These are phyloP conservation scores for Shinisaurus crocodilurus DNA, from an alignment of 2,113 vertebrate genomes.

Conservation along the genomic window DNA sequence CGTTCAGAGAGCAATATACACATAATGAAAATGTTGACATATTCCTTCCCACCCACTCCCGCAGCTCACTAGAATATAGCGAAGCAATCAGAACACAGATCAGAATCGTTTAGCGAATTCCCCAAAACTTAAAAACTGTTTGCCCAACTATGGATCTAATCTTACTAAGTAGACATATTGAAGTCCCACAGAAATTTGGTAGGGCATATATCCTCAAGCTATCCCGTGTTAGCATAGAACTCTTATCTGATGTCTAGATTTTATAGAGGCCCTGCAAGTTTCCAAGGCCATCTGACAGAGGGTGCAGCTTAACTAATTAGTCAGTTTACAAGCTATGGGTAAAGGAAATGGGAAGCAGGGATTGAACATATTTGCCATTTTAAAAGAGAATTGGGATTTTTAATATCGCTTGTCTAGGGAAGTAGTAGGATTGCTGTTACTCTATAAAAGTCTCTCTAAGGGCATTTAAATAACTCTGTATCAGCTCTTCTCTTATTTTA, in stretches of 20 bases:
- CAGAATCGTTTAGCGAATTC: background rate
- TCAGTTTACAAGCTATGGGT: background rate
- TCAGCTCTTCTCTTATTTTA: background rate
- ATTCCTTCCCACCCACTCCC: background rate
- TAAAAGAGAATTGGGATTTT: background rate
- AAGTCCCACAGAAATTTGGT: background rate
- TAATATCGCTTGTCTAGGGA: background rate
- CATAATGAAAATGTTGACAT: background rate
- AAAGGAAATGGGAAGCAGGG: background rate
- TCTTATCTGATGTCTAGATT: background rate
- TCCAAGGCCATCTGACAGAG: background rate
- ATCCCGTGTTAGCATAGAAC: background rate
- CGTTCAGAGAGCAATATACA: background rate
- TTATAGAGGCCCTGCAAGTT: background rate
- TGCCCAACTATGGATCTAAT: background rate
- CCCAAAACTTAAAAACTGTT: background rate
- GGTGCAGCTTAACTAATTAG: background rate
- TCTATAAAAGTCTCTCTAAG: background rate
- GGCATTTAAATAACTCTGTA: background rate
- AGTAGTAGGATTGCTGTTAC: background rate
- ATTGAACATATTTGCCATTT: background rate
- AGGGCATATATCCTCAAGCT: background rate
- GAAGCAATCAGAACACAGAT: background rate
- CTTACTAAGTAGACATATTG: background rate
- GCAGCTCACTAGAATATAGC: background rate